These are phyloP conservation scores for Clepsis dumicolana DNA, from an alignment of 2,888 invertebrate genomes.

Conservation along the genomic window DNA sequence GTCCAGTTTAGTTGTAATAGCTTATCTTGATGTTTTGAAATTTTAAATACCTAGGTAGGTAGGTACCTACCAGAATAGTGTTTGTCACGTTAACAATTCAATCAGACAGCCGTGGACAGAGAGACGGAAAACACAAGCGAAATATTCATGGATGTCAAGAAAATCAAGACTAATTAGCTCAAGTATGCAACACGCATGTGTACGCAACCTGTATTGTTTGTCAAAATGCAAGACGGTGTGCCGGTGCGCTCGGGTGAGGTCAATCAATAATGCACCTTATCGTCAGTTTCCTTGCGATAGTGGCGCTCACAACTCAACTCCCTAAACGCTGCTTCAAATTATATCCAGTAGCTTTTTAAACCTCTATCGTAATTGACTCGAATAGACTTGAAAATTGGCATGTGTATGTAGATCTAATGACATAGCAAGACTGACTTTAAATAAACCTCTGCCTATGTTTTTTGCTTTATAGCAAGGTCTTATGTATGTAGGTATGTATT, in stretches of 20 bases:
- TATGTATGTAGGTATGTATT: too few species aligned
- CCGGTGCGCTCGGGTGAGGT: conserved; percentile 22
- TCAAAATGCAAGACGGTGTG: conserved; percentile 9
- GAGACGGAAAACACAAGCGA: not conserved
- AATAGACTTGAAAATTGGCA: not conserved
- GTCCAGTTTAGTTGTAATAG: not conserved
- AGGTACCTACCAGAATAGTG: not conserved
- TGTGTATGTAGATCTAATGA: not conserved
- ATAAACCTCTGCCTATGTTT: too few species aligned
- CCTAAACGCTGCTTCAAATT: not conserved
- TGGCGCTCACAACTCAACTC: conserved; percentile 14
- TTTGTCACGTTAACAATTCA: not conserved
- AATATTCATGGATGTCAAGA: not conserved
- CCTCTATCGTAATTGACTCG: not conserved
- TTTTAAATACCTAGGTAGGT: too few species aligned
- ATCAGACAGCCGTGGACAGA: not conserved
- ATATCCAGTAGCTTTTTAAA: not conserved
- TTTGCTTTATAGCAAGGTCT: too few species aligned
- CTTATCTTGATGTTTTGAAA: not conserved
- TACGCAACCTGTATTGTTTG: not conserved
- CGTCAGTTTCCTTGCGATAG: conserved; percentile 21
- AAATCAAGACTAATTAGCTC: not conserved
- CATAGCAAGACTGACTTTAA: too few species aligned
- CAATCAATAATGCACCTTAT: conserved; percentile 41
- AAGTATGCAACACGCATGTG: not conserved